Percentiles rank a stretch among this genome's conserved stretches.
Conservation (phyloP, 1,140 invertebrate species). For the Rhyacophila brunnea region DNA sequence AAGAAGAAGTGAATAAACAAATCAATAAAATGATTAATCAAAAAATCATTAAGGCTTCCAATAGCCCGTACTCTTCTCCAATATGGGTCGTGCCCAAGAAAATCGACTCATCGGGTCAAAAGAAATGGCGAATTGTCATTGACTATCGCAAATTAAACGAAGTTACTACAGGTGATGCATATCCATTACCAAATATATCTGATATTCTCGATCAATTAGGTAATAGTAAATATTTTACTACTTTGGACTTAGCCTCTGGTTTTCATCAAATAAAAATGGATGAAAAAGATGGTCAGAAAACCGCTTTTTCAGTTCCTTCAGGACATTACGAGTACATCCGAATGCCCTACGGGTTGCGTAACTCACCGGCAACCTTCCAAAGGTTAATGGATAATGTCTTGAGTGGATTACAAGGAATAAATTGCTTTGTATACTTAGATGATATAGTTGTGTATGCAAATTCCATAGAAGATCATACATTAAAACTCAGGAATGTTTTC, state of each 20-base stretch:
- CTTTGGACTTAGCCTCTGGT: too few species aligned
- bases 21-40: conserved; percentile 36
- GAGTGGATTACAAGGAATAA: too few species aligned
- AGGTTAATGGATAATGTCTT: too few species aligned
- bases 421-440: too few species aligned
- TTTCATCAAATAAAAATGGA: too few species aligned
- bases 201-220: conserved; percentile 47
- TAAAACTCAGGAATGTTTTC: conserved; percentile 30
- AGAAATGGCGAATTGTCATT: too few species aligned
- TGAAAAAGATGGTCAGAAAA: too few species aligned
- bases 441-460: conserved; percentile 26
- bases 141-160: too few species aligned
- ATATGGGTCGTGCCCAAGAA: conserved; percentile 37
- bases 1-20: conserved; percentile 38
- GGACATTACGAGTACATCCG: conserved; percentile 36
- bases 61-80: conserved; percentile 25
- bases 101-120: conserved; percentile 35
- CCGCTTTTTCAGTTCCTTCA: too few species aligned
- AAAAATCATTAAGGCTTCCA: conserved; percentile 32
- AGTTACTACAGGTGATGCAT: conserved; percentile 43
- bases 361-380: conserved; percentile 41
- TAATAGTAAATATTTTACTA: too few species aligned
- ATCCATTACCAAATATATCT: conserved; percentile 41
- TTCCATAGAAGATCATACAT: conserved; percentile 38
- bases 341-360: conserved; percentile 35